These are phyloP conservation scores for Bombus haemorrhoidalis DNA, from an alignment of 1,140 invertebrate genomes.

Conservation along the genomic window DNA sequence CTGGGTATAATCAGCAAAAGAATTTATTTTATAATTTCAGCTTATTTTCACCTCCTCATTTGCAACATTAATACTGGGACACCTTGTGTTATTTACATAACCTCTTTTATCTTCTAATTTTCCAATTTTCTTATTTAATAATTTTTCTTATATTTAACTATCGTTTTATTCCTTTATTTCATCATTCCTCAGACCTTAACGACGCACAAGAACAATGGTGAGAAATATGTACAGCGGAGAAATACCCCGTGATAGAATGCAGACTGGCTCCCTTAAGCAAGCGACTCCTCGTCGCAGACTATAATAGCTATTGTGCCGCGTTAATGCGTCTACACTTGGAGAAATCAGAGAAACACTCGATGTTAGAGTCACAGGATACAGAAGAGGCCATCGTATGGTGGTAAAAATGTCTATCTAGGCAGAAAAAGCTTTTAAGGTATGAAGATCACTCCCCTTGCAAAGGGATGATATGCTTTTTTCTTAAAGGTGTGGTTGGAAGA, in stretches of 20 bases:
- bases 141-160: neutral
- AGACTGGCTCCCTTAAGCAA: neutral
- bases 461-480: conserved; percentile 25
- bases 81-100: neutral
- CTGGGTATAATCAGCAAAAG: no score
- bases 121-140: neutral
- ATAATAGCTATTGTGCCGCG: neutral
- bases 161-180: neutral
- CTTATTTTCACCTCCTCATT: no score
- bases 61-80: no score
- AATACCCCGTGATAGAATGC: neutral
- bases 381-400: conserved; percentile 3
- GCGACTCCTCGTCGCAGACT: neutral
- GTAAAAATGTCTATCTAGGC: neutral
- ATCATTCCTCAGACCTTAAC: neutral
- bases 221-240: neutral
- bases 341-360: conserved; percentile 6
- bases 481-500: neutral
- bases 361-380: neutral
- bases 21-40: no score
- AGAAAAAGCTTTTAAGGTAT: neutral
- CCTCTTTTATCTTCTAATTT: neutral
- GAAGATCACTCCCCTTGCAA: conserved; percentile 14
- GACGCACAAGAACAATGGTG: neutral
- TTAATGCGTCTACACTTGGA: neutral